Conservation (phyloP, 2,113 vertebrate genomes). For the Megalops atlanticus region DNA sequence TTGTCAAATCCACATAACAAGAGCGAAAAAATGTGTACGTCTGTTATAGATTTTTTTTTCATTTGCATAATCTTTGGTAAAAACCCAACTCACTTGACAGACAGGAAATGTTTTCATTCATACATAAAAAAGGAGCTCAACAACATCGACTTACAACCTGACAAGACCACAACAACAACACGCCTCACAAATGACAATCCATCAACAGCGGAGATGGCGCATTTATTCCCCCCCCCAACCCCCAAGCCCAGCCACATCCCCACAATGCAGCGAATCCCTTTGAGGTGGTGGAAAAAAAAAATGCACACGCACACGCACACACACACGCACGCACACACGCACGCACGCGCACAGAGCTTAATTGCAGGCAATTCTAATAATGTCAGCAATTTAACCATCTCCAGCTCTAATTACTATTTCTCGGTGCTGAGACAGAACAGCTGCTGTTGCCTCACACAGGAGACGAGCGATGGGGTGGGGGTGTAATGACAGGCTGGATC, state of each 20-base stretch:
- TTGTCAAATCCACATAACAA: not conserved
- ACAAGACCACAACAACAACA: not conserved
- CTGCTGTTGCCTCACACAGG: slow-evolving; percentile 42
- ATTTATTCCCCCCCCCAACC: not conserved
- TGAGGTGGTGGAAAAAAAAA: not conserved
- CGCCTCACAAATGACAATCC: not conserved
- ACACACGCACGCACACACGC: not conserved
- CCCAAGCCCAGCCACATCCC: not conserved
- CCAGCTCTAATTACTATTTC: slow-evolving; percentile 22
- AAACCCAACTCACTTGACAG: not conserved
- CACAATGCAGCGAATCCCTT: not conserved
- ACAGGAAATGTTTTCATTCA: not conserved
- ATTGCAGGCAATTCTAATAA: slow-evolving; percentile 4
- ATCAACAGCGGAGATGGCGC: not conserved
- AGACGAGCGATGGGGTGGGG: slow-evolving; percentile 32
- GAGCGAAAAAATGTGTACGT: not conserved
- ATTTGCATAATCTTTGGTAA: not conserved
- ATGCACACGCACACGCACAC: not conserved
- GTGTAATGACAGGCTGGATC: not conserved
- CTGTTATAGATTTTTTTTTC: not conserved
- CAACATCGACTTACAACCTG: not conserved
- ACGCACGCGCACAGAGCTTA: not conserved
- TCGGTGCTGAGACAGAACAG: slow-evolving; percentile 45
- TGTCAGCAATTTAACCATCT: slow-evolving; percentile 4
- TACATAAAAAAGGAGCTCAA: not conserved